Evolutionary conservation across 1,140 invertebrate genomes (phyloP).

Genomic region (Drosophila tani): DNA sequence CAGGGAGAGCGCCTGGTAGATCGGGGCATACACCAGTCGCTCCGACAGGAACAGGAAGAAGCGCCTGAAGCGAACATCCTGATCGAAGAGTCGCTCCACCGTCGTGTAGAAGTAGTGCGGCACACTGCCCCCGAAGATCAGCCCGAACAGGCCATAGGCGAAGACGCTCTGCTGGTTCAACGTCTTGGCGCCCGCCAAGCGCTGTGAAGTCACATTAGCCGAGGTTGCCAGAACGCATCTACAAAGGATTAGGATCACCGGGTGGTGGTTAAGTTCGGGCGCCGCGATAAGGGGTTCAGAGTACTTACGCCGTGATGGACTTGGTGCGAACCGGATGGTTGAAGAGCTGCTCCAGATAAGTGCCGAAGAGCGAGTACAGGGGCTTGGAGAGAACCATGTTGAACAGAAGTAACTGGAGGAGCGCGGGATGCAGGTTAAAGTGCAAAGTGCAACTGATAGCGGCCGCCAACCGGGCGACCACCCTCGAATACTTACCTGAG

Average conservation of each 20-base stretch:
- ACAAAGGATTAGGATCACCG: conserved; percentile 50
- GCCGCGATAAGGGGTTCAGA: background rate
- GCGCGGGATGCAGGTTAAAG: conserved; percentile 52
- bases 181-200: conserved; percentile 86
- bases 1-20: conserved; percentile 89
- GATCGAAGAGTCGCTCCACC: conserved; percentile 85
- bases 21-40: conserved; percentile 88
- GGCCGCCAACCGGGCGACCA: conserved; percentile 4
- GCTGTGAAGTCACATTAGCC: conserved; percentile 89
- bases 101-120: conserved; percentile 90
- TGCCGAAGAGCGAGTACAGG: conserved; percentile 87
- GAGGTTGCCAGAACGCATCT: conserved; percentile 88
- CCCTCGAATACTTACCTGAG: conserved; percentile 7
- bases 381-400: conserved; percentile 90
- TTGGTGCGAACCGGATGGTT: conserved; percentile 90
- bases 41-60: conserved; percentile 87
- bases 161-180: conserved; percentile 88
- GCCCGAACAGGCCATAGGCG: conserved; percentile 89
- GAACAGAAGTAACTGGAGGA: conserved; percentile 2
- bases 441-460: conserved; percentile 73
- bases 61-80: conserved; percentile 71
- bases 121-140: conserved; percentile 90
- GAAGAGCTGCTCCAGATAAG: conserved; percentile 90
- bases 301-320: conserved; percentile 89
- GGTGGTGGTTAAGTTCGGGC: background rate